Evolutionary conservation across 2,797 vertebrate genomes (phyloP).

Genomic region (Dermochelys coriacea): DNA sequence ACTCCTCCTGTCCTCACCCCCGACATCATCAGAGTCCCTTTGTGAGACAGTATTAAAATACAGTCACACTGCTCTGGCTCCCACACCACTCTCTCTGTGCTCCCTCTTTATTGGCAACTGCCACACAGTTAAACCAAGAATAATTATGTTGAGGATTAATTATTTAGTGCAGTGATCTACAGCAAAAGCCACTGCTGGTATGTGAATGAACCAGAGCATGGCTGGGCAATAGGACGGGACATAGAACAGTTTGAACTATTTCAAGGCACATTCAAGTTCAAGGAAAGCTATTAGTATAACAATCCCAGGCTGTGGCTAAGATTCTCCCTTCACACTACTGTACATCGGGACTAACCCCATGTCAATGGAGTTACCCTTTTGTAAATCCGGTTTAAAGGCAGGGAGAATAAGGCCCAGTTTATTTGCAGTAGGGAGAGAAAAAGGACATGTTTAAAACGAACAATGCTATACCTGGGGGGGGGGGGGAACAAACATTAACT

Average conservation of each 20-base stretch:
- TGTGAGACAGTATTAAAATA: accelerated
- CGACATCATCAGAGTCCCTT: no score
- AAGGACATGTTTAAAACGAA: background rate
- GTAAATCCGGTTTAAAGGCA: background rate
- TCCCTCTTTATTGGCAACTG: accelerated
- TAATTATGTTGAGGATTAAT: accelerated
- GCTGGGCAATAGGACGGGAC: background rate
- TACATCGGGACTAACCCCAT: background rate
- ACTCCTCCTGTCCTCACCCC: accelerated
- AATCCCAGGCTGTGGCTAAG: accelerated
- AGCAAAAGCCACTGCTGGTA: background rate
- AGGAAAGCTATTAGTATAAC: background rate
- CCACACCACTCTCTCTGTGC: accelerated
- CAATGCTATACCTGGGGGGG: background rate
- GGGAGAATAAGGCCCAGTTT: background rate
- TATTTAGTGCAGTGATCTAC: background rate
- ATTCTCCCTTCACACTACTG: background rate
- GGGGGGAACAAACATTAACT: accelerated
- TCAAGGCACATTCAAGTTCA: accelerated
- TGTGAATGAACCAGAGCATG: accelerated
- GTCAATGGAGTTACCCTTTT: background rate
- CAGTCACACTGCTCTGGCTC: no score
- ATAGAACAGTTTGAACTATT: background rate
- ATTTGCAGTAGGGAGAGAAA: background rate
- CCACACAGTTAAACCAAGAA: accelerated